Evolutionary conservation across 2,888 invertebrate species (phyloP).

Genomic region (Polyommatus iphigenia): DNA sequence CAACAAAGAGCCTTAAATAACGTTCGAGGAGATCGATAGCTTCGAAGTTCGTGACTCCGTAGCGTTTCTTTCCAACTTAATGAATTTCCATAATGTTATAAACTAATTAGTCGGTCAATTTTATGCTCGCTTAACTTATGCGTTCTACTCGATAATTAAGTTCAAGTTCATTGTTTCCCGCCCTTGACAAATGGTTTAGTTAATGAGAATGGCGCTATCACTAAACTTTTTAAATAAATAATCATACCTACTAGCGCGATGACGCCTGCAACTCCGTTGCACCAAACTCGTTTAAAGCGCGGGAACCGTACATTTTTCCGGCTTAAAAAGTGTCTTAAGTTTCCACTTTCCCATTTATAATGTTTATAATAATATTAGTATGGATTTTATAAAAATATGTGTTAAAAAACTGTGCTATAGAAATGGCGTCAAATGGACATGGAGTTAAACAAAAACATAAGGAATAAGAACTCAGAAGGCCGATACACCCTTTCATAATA

Average conservation of each 20-base stretch:
- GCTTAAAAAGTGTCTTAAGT: too few relatives aligned
- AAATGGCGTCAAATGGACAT: neutral
- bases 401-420: neutral
- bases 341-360: too few relatives aligned
- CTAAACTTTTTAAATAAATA: too few relatives aligned
- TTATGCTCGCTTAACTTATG: constrained; percentile 2
- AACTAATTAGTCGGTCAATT: constrained; percentile 12
- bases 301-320: neutral
- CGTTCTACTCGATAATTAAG: neutral
- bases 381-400: too few relatives aligned
- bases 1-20: constrained; percentile 66
- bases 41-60: constrained; percentile 39
- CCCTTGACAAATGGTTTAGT: neutral
- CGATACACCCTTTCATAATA: neutral
- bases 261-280: neutral
- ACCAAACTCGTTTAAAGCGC: too few relatives aligned
- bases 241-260: too few relatives aligned
- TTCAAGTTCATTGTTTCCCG: neutral
- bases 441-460: neutral
- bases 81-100: constrained; percentile 1
- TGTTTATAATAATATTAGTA: too few relatives aligned
- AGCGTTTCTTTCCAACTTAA: constrained; percentile 27
- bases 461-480: neutral
- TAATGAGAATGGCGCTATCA: neutral
- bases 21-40: constrained; percentile 61